Evolutionary conservation across 2,888 invertebrate genomes (phyloP), one percentile per base, ranked within the genome.

Genomic region (Galeruca laticollis): DNA sequence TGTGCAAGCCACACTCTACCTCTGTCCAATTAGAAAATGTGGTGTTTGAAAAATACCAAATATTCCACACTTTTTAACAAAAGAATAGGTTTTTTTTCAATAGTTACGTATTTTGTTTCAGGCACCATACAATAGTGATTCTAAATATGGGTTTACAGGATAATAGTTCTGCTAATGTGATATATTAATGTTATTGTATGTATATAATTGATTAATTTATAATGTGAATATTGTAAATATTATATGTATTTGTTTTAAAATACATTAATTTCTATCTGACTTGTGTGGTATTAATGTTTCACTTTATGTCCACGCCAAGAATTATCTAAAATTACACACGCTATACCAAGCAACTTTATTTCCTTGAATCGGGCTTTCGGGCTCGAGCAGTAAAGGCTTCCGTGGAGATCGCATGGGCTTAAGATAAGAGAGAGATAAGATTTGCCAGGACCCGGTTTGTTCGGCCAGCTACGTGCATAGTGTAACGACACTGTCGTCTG

Each of bases 91-190:
- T n/a, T 37, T 37, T 11, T 21, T 21, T 18, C 51, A 31, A 60
- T 8, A 18, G 51, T 51, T 51, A n/a, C 43, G 2, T 61, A 21
- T 54, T 60, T 60, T 35, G 26, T 71, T 71, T 15, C 37, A 71
- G 70, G 66, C 51, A 47, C 49, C 67, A n/a, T 71, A 68, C 43
- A 71, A 60, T 35, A 54, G 35, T 6, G 70, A 71, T 52, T 31
- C 67, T 60, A 70, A 71, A 68, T 71, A 68, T 60, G 56, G 60
- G 31, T 71, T 64, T 20, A 26, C 40, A 15, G 54, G 63, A 54
- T 63, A 21, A 60, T 1, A 49, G 13, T 26, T 26, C 4, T 43
- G n/a, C 21, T 9, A 18, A 49, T 61, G n/a, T 49, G 43, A 61
- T 49, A 21, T 26, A 26, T 26, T 26, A 26, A 26, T 26, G n/a